A percentile compares a stretch with the other conserved stretches of the same genome.
Evolutionary conservation across 2,113 vertebrate genomes (phyloP).

Genomic region (Oreotrochilus melanogaster): DNA sequence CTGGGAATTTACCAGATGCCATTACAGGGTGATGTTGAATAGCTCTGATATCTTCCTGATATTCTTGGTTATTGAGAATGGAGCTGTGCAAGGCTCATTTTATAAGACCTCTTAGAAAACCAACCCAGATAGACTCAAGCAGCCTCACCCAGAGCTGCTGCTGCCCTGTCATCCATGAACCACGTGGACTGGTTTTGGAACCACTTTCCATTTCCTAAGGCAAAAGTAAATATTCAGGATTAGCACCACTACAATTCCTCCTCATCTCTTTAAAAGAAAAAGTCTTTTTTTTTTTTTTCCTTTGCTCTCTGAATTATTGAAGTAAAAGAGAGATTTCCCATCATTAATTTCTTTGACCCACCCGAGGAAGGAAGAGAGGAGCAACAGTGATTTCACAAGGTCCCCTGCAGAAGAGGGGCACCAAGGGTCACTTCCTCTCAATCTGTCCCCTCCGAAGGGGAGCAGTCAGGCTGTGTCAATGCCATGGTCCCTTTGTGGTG

Average conservation of each 20-base stretch:
- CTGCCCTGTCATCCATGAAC: not conserved
- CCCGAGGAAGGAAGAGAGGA: not conserved
- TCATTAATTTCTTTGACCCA: constrained; percentile 16
- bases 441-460: constrained; percentile 31
- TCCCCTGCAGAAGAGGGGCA: constrained; percentile 10
- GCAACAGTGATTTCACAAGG: constrained; percentile 29
- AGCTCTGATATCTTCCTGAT: not conserved
- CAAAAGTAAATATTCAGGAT: not conserved
- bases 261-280: not conserved
- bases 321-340: not conserved
- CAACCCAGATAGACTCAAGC: not conserved
- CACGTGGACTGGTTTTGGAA: not conserved
- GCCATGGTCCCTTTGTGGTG: constrained; percentile 35
- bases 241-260: not conserved
- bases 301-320: not conserved
- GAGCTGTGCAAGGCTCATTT: not conserved
- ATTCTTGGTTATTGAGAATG: not conserved
- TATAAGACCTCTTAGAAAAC: not conserved
- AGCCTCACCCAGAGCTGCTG: not conserved
- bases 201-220: not conserved
- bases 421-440: constrained; percentile 62
- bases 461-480: constrained; percentile 52
- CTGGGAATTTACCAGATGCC: not conserved
- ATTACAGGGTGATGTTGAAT: not conserved
- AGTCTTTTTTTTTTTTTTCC: not conserved